Evolutionary conservation across 2,888 invertebrate genomes (phyloP).

Genomic region (Vannuccia rotundouncinata): DNA sequence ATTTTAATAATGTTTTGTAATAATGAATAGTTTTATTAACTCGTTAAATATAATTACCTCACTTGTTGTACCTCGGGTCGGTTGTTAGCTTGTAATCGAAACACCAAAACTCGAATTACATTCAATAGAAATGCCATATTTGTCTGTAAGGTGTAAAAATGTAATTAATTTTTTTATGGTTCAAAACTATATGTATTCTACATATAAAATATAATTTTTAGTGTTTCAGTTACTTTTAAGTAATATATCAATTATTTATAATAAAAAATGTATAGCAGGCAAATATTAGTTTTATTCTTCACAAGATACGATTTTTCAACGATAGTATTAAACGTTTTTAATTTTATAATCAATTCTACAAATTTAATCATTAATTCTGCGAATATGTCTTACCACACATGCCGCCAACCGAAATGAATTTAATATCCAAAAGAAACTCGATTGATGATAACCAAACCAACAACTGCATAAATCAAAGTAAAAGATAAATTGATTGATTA

Average conservation of each 20-base stretch:
- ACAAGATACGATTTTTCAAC: too few relatives aligned
- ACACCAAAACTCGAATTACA: background rate
- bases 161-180: too few relatives aligned
- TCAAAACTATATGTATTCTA: background rate
- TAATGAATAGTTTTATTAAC: too few relatives aligned
- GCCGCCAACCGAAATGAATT: background rate
- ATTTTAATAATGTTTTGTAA: too few relatives aligned
- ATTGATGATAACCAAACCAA: background rate
- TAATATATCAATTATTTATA: too few relatives aligned
- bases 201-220: background rate
- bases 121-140: conserved; percentile 10
- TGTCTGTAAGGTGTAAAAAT: background rate
- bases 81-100: background rate
- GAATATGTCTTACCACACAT: background rate
- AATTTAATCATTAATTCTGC: too few relatives aligned
- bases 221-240: background rate
- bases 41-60: background rate
- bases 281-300: too few relatives aligned
- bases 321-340: too few relatives aligned
- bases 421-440: background rate
- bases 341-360: too few relatives aligned
- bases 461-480: too few relatives aligned
- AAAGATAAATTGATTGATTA: too few relatives aligned
- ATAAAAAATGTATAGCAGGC: too few relatives aligned
- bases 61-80: conserved; percentile 10